These are phyloP conservation scores for Furcula furcula DNA, from an alignment of 2,888 invertebrate genomes.

Conservation along the genomic window DNA sequence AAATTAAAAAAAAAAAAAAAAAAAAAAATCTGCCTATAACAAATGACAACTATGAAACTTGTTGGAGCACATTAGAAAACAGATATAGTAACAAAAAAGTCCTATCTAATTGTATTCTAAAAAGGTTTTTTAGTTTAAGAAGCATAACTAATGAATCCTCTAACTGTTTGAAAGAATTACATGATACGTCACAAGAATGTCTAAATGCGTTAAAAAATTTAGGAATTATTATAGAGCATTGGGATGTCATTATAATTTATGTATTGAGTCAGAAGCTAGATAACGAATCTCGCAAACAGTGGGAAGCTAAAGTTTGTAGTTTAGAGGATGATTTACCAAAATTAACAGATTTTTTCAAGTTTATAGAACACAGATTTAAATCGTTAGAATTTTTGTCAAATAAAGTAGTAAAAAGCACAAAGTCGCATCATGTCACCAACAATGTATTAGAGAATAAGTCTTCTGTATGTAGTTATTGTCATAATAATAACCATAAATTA, in stretches of 20 bases:
- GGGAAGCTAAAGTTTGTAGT: neutral
- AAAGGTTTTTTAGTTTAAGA: slow-evolving; percentile 1
- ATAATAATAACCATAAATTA: slow-evolving; percentile 5
- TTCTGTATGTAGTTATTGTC: slow-evolving; percentile 8
- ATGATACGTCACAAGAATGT: slow-evolving; percentile 5
- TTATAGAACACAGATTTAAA: slow-evolving; percentile 5
- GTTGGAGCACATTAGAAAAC: neutral
- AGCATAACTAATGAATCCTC: neutral
- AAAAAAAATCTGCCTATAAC: no score
- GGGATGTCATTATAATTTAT: slow-evolving; percentile 4
- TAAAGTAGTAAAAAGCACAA: neutral
- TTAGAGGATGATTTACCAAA: slow-evolving; percentile 1
- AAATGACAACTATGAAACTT: neutral
- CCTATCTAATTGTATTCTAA: slow-evolving; percentile 1
- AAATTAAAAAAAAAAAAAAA: no score
- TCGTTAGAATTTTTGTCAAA: neutral
- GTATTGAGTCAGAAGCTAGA: slow-evolving; percentile 3
- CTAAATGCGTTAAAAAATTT: slow-evolving; percentile 1
- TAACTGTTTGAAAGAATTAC: slow-evolving; percentile 1
- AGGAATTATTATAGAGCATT: neutral
- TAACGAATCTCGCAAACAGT: slow-evolving; percentile 1
- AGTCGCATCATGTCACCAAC: neutral
- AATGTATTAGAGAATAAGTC: neutral
- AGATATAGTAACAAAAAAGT: slow-evolving; percentile 1
- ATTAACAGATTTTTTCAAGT: neutral